Evolutionary conservation across 2,797 vertebrate species (phyloP), one percentile per base, ranked within the genome.

Genomic region (Orientallactaga sibirica): DNA sequence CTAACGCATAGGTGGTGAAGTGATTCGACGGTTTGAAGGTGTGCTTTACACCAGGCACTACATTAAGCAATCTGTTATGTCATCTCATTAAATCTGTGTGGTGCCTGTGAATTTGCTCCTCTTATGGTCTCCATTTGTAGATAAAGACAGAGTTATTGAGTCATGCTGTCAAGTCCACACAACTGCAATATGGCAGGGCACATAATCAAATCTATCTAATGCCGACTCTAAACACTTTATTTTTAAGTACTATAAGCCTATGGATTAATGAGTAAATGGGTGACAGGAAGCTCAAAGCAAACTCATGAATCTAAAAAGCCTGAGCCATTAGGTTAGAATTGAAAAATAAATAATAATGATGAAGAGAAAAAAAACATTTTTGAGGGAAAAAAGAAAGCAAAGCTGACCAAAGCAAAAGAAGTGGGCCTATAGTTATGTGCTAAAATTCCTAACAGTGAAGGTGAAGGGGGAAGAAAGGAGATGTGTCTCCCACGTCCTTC

Each of bases 131-230:
- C 37, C 33, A 20, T 48, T 85, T 52, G 81, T 25, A 61, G 55
- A 52, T 33, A 18, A 96, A 93, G 71, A 68, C 25, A 80, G 22
- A 86, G 66, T 7, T 43, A 68, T 10, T 27, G 64, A 96, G 19
- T 52, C 76, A 78, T 15, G 74, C 70, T 73, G 29, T 90, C 58
- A 77, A 81, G 19, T 10, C 84, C 55, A 70, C 1, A 75, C 27
- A 52, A 77, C 27, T 27, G 12, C 27, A 74, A 41, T 66, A n/a
- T 43, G 24, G 16, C 19, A 89, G 37, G 82, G 66, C 11, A 67
- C 20, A 7, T n/a, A 71, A 64, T 19, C 43, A 87, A 22, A 71
- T 5, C n/a, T 62, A 76, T 3, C 64, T 19, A 68, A 20, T 10
- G 61, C 27, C 58, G 43, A 73, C 4, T 88, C 93, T 64, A 67